Evolutionary conservation across 2,888 invertebrate species (phyloP).

Genomic region (Dicyrtomina minuta): DNA sequence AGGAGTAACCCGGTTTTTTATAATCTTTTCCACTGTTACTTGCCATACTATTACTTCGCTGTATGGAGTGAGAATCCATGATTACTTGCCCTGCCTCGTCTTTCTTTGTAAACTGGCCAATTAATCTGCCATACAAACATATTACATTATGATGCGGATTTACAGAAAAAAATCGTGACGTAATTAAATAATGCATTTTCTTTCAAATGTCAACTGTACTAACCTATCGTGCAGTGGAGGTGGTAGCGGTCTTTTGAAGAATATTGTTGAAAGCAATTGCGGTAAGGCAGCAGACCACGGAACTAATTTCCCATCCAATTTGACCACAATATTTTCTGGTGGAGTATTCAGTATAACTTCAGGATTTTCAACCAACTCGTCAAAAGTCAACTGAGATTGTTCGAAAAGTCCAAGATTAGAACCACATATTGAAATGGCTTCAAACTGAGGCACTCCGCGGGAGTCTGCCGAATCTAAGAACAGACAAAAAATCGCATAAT

Average conservation of each 20-base stretch:
- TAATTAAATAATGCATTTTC: neutral
- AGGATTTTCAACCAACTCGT: constrained; percentile 67
- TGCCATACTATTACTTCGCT: constrained; percentile 32
- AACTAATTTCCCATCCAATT: constrained; percentile 83
- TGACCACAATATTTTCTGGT: constrained; percentile 71
- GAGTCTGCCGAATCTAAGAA: neutral
- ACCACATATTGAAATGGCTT: constrained; percentile 76
- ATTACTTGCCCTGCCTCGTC: constrained; percentile 33
- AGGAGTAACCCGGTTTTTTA: constrained; percentile 60
- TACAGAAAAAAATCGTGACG: too few species aligned
- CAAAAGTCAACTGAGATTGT: constrained; percentile 64
- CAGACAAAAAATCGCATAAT: too few species aligned
- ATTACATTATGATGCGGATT: neutral
- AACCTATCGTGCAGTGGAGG: constrained; percentile 54
- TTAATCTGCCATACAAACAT: constrained; percentile 35
- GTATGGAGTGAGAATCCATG: constrained; percentile 18
- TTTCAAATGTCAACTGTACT: too few species aligned
- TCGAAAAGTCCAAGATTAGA: constrained; percentile 56
- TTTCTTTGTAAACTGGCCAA: constrained; percentile 50
- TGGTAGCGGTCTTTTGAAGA: constrained; percentile 82
- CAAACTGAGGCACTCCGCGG: constrained; percentile 52
- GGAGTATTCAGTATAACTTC: constrained; percentile 71
- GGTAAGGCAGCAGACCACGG: constrained; percentile 90
- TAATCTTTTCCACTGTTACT: constrained; percentile 34
- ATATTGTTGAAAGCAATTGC: constrained; percentile 80